These are phyloP conservation scores for Dascillus cervinus DNA, from an alignment of 2,888 invertebrate genomes.

Conservation along the genomic window DNA sequence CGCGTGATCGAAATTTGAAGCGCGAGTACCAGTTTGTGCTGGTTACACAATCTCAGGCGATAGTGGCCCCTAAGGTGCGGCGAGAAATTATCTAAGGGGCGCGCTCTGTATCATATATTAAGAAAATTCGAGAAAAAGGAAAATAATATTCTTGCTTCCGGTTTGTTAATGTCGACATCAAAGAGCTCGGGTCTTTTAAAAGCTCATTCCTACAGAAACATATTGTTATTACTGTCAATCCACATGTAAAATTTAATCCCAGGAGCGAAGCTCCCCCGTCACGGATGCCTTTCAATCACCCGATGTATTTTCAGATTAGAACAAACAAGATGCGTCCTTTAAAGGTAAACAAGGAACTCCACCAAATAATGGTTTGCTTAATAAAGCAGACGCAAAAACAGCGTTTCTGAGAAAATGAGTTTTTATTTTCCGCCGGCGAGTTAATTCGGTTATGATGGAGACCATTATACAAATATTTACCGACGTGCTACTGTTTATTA, in stretches of 20 bases:
- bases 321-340: slow-evolving; percentile 36
- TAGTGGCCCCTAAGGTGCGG: slow-evolving; percentile 12
- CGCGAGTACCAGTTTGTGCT: slow-evolving; percentile 29
- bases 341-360: slow-evolving; percentile 38
- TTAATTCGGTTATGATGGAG: too few species aligned
- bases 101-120: too few species aligned
- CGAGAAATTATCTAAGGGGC: slow-evolving; percentile 9
- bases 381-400: slow-evolving; percentile 34
- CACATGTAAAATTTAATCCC: slow-evolving; percentile 44
- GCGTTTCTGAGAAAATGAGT: too few species aligned
- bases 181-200: slow-evolving; percentile 30
- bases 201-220: slow-evolving; percentile 38
- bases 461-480: too few species aligned
- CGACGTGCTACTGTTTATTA: too few species aligned
- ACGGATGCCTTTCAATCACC: slow-evolving; percentile 37
- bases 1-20: slow-evolving; percentile 28
- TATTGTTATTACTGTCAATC: slow-evolving; percentile 44
- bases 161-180: slow-evolving; percentile 41
- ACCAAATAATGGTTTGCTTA: slow-evolving; percentile 36
- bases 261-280: slow-evolving; percentile 28
- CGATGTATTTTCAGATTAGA: slow-evolving; percentile 39
- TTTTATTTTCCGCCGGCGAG: too few species aligned
- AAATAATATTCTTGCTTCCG: slow-evolving; percentile 36
- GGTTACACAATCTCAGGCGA: slow-evolving; percentile 13
- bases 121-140: too few species aligned